Evolutionary conservation across 2,797 vertebrate genomes (phyloP), one percentile per base, ranked within the genome.

Genomic region (Gephyroberyx darwinii): DNA sequence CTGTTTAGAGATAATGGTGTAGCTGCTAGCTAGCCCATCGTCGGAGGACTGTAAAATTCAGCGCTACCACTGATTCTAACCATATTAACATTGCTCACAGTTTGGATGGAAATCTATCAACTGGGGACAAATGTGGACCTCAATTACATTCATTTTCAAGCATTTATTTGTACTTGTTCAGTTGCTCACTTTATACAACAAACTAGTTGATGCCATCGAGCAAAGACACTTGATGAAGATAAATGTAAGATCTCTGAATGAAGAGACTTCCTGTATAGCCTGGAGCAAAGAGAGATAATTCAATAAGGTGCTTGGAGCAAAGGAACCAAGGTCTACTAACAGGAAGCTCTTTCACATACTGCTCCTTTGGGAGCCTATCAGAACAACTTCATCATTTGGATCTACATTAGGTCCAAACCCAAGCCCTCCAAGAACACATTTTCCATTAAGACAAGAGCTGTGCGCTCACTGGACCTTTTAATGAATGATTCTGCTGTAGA

Each of bases 281-380:
- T 50, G 62, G 74, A 68, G 67, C 54, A 2, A 12, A 70, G 63
- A 66, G 55, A 81, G 70, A 80, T 78, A 53, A 76, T 82, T 90
- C 74, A 77, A 83, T 75, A 74, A 71, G 58, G 65, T n/a, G 86
- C 76, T 78, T 52, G 48, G 9, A 84, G 85, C 74, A 53, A 82
- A 64, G 54, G 66, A 87, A 77, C 53, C 20, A 9, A 52, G 63
- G 65, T 73, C 70, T 64, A 60, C 68, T 69, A 64, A 79, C 70
- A 76, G 70, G 74, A 78, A 71, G 72, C 64, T 81, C 77, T 55
- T 75, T 83, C 58, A 53, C 78, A 82, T 52, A 51, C 78, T 50
- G 72, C 65, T 83, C 35, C 3, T 67, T 9, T 45, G 41, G 22
- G 37, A 58, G 30, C 16, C 5, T 3, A 56, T 35, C n/a, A n/a